These are phyloP conservation scores for Salvator merianae DNA, from an alignment of 2,113 vertebrate species.

Conservation along the genomic window DNA sequence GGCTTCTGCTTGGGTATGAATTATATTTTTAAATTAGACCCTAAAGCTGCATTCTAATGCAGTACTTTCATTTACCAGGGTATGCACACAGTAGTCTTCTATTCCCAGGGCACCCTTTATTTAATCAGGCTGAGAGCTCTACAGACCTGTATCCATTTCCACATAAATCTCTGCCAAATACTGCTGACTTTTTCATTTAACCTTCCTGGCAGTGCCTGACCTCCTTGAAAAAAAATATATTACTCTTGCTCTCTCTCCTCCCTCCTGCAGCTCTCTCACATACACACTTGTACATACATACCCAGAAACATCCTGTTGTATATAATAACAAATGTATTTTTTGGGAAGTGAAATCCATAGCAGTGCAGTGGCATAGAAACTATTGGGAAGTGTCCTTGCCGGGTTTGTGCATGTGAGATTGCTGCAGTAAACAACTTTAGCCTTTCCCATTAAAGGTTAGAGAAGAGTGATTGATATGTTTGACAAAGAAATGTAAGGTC, in stretches of 20 bases:
- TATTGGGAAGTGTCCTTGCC: constrained; percentile 46
- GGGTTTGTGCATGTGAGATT: constrained; percentile 32
- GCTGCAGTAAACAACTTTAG: constrained; percentile 47
- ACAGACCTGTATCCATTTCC: constrained; percentile 57
- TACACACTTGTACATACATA: background rate
- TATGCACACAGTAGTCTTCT: constrained; percentile 51
- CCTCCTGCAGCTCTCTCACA: background rate
- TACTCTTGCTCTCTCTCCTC: background rate
- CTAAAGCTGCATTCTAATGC: constrained; percentile 72
- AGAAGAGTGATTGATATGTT: constrained; percentile 46
- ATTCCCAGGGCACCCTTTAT: constrained; percentile 63
- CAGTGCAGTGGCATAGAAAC: constrained; percentile 38
- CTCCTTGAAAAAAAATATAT: constrained; percentile 46
- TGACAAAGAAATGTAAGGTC: constrained; percentile 60
- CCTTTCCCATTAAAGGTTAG: constrained; percentile 61
- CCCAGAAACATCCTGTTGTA: background rate
- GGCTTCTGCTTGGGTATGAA: constrained; percentile 68
- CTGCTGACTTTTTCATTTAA: constrained; percentile 64
- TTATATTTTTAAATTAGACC: constrained; percentile 75
- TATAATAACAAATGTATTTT: background rate
- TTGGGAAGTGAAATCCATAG: constrained; percentile 22
- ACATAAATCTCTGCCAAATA: constrained; percentile 65
- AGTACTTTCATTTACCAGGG: constrained; percentile 69
- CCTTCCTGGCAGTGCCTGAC: constrained; percentile 58
- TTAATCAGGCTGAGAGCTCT: constrained; percentile 71